Evolutionary conservation across 2,888 invertebrate genomes (phyloP).

Genomic region (Merodon equestris): DNA sequence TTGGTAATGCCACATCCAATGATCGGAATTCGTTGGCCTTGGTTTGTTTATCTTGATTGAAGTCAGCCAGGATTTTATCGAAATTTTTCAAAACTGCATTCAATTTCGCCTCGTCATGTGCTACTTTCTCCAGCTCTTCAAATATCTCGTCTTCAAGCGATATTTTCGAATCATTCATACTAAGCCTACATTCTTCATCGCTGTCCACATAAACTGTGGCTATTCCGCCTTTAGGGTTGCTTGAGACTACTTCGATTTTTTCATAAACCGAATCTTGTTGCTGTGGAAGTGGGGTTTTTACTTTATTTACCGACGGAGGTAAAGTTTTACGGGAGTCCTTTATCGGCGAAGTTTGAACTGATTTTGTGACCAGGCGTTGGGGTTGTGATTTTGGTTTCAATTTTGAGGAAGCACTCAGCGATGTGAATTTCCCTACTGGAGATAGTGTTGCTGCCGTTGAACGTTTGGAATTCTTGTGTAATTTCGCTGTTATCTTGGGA

Average conservation of each 20-base stretch:
- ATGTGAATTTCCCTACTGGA: constrained; percentile 57
- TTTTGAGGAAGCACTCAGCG: constrained; percentile 32
- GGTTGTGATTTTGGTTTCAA: constrained; percentile 29
- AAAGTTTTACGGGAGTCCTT: constrained; percentile 38
- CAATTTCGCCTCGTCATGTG: constrained; percentile 79
- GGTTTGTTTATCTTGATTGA: constrained; percentile 69
- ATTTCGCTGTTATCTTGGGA: constrained; percentile 74
- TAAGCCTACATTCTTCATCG: constrained; percentile 75
- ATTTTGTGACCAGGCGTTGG: constrained; percentile 55
- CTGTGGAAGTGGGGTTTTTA: neutral
- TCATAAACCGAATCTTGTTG: constrained; percentile 53
- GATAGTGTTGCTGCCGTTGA: constrained; percentile 69
- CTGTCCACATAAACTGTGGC: constrained; percentile 74
- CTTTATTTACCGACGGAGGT: too few species aligned
- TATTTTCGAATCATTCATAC: constrained; percentile 74
- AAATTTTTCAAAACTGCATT: constrained; percentile 80
- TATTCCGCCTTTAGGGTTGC: constrained; percentile 68
- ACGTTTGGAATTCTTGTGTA: constrained; percentile 75
- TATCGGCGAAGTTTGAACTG: constrained; percentile 55
- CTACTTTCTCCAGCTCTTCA: constrained; percentile 78
- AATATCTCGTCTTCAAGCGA: constrained; percentile 78
- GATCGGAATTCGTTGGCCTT: constrained; percentile 36
- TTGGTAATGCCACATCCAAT: constrained; percentile 61
- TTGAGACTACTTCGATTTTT: constrained; percentile 59
- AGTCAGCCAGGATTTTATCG: constrained; percentile 80